phyloP scores from a whole-genome alignment of 2,797 vertebrate genomes.

The Myotis vivesi region DNA sequence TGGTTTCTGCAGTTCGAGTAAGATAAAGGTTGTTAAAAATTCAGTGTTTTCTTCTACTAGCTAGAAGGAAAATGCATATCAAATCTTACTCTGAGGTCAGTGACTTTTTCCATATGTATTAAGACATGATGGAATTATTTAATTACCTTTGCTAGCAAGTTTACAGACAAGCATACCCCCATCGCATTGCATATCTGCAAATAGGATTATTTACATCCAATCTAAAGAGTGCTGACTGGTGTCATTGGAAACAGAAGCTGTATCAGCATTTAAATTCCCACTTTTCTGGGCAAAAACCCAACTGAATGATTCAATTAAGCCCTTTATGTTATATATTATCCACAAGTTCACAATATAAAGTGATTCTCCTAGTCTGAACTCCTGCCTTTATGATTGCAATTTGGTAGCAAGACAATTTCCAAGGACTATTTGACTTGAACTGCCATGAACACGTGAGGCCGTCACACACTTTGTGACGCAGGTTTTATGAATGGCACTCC shows the following conservation, averaged over 20 bases:
- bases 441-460: slow-evolving; percentile 84
- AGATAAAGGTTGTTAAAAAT: slow-evolving; percentile 69
- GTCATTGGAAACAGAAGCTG: slow-evolving; percentile 85
- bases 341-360: slow-evolving; percentile 86
- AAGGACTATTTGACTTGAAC: slow-evolving; percentile 85
- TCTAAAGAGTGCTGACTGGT: slow-evolving; percentile 88
- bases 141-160: slow-evolving; percentile 88
- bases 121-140: slow-evolving; percentile 86
- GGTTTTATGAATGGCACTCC: slow-evolving; percentile 84
- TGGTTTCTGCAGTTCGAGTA: slow-evolving; percentile 63
- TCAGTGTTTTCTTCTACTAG: slow-evolving; percentile 68
- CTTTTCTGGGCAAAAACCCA: slow-evolving; percentile 89
- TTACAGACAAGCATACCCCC: slow-evolving; percentile 81
- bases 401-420: slow-evolving; percentile 86
- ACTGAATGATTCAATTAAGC: slow-evolving; percentile 89
- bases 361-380: slow-evolving; percentile 83
- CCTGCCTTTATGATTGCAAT: slow-evolving; percentile 87
- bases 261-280: slow-evolving; percentile 89
- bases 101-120: slow-evolving; percentile 81
- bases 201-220: slow-evolving; percentile 89
- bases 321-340: slow-evolving; percentile 88
- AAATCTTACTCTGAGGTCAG: slow-evolving; percentile 76
- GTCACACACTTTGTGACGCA: slow-evolving; percentile 80
- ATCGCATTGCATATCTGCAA: slow-evolving; percentile 82
- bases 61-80: slow-evolving; percentile 77